Conservation (phyloP, 2,797 vertebrate species). For the Alcedo atthis region DNA sequence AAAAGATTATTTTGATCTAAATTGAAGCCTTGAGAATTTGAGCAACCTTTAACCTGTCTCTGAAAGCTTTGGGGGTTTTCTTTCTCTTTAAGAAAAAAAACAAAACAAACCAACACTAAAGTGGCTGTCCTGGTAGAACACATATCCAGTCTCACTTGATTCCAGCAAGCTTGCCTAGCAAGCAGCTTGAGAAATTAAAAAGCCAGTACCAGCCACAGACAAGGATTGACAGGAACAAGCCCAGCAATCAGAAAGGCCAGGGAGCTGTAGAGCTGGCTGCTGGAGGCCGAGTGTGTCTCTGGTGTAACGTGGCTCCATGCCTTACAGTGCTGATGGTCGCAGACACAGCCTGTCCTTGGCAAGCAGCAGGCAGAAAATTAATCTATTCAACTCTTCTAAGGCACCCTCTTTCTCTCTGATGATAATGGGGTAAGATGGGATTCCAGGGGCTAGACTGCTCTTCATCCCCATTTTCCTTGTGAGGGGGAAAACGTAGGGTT, state of each 20-base stretch:
- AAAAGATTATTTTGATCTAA: background rate
- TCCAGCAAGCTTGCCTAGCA: background rate
- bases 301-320: background rate
- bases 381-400: background rate
- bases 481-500: background rate
- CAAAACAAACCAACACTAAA: background rate
- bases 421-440: background rate
- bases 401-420: background rate
- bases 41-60: background rate
- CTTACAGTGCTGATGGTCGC: background rate
- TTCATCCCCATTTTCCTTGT: background rate
- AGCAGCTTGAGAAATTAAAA: background rate
- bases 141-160: background rate
- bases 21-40: background rate
- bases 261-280: background rate
- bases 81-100: background rate
- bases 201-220: background rate
- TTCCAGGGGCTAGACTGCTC: background rate
- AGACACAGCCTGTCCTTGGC: background rate
- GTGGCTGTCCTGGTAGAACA: background rate
- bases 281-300: background rate
- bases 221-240: background rate
- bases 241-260: background rate
- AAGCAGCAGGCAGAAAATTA: background rate
- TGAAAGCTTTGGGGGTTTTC: background rate